Evolutionary conservation across 2,113 vertebrate genomes (phyloP), one percentile per base, ranked within the genome.

Genomic region (Camelus bactrianus): DNA sequence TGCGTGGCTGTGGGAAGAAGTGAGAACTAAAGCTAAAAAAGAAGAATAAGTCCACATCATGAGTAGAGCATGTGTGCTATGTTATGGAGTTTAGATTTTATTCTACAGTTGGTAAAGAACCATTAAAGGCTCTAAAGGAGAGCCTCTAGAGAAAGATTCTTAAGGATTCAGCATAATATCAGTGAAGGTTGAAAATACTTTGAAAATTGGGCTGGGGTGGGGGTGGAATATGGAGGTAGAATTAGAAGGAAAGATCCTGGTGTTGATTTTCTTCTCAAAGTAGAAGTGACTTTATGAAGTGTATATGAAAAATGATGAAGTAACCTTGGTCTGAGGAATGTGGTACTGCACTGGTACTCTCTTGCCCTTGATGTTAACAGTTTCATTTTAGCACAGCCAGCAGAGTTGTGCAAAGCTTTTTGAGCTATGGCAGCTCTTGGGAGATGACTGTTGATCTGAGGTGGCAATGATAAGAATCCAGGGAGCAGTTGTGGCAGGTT

Each of bases 121-220:
- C 54, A 72, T 54, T 64, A 72, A 77, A 89, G 16, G 42, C 48
- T 62, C 46, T 82, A 13, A 26, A 77, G 50, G 56, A 91, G 48
- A 73, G n/a, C 38, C 3, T 52, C 24, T 28, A 93, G 50, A 69
- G 7, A 83, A 93, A 80, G 48, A 35, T 69, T 93, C n/a, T 86
- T 90, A 72, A 92, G 91, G 84, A 72, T 87, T 75, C 30, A 89
- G 79, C 50, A 75, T 17, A 58, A 38, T 67, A 67, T 88, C 26
- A 70, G 35, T 58, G 32, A 76, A 76, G 16, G 52, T n/a, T 26
- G 2, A 65, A 91, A 60, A 60, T n/a, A 48, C 38, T 62, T 90
- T 76, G 50, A 90, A 76, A 94, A 50, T 30, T 42, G 38, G 38
- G 38, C 38, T 42, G 38, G 38, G 38, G 35, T 48, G 86, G 15